phyloP scores from a whole-genome alignment of 1,140 invertebrate species.

The Aphidius ervi region DNA sequence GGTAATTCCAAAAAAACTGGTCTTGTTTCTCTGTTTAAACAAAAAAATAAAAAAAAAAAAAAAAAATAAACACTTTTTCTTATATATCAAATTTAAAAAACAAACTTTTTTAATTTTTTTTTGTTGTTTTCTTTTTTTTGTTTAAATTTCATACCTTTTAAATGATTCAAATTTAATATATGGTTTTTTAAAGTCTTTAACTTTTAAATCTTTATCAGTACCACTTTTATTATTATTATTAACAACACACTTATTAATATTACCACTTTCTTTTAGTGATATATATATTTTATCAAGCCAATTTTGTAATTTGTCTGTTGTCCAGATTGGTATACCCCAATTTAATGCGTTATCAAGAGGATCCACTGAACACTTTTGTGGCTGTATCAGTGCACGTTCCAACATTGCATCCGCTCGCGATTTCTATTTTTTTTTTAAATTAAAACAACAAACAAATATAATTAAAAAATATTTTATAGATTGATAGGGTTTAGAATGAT shows the following conservation, averaged over 20 bases:
- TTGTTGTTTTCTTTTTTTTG: neutral
- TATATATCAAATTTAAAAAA: neutral
- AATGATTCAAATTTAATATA: slow-evolving; percentile 56
- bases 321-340: slow-evolving; percentile 60
- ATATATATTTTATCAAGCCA: slow-evolving; percentile 49
- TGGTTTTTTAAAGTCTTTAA: slow-evolving; percentile 46
- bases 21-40: slow-evolving; percentile 42
- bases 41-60: slow-evolving; percentile 22
- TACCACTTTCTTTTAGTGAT: slow-evolving; percentile 39
- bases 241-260: slow-evolving; percentile 32
- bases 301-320: slow-evolving; percentile 55
- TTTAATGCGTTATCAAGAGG: slow-evolving; percentile 54
- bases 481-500: too few relatives aligned
- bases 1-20: slow-evolving; percentile 51
- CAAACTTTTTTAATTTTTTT: neutral
- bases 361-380: slow-evolving; percentile 54
- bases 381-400: slow-evolving; percentile 58
- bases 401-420: slow-evolving; percentile 68
- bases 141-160: slow-evolving; percentile 37
- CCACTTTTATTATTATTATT: slow-evolving; percentile 32
- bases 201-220: slow-evolving; percentile 42
- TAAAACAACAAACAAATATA: slow-evolving; percentile 14
- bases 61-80: neutral
- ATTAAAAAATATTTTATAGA: neutral
- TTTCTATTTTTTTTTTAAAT: slow-evolving; percentile 40